Base-by-base conservation (phyloP, 2,797 vertebrate genomes). In the Myotis planiceps region DNA sequence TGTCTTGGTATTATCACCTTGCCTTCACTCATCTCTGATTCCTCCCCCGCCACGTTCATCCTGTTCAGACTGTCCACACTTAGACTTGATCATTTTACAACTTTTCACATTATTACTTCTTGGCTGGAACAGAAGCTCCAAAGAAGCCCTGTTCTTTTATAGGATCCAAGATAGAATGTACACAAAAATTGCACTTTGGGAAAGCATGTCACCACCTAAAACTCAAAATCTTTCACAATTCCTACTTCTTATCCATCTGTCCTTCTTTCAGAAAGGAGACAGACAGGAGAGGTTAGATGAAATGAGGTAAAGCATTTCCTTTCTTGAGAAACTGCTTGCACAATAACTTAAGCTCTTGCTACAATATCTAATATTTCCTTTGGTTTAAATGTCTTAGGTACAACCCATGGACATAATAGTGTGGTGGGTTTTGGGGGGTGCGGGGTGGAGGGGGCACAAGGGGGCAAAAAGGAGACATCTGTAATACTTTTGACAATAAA, bases 321-420 rank as follows among this genome's bases (percentile, higher is more conserved):
- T 42, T 37, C 27, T 74, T 58, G 39, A 84, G 84, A 94, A 93
- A 34, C 19, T 71, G 16, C 13, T 93, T 92, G 42, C 19, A 89
- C 63, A 60, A 25, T 90, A 71, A 71, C 53, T 83, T 85, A 84
- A 90, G 42, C 42, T 83, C n/a, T 88, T 76, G n/a, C 13, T 80
- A 79, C 19, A 15, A 13, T 6, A 63, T 3, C 21, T 75, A 90
- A 75, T 60, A 78, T 80, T 92, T 81, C 37, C 14, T 78, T 80
- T 83, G 15, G 47, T 89, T 83, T 51, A 87, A 69, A 60, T 88
- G 32, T 79, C 42, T 90, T 76, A 88, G 7, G 45, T 81, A 81
- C 4, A 78, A 88, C 23, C 53, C 53, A 55, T 55, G 53, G 21
- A 55, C 53, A 25, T 55, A 55, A 55, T 55, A 55, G 21, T 55